Evolutionary conservation across 2,888 invertebrate genomes (phyloP).

Genomic region (Phanerotoma sp.): DNA sequence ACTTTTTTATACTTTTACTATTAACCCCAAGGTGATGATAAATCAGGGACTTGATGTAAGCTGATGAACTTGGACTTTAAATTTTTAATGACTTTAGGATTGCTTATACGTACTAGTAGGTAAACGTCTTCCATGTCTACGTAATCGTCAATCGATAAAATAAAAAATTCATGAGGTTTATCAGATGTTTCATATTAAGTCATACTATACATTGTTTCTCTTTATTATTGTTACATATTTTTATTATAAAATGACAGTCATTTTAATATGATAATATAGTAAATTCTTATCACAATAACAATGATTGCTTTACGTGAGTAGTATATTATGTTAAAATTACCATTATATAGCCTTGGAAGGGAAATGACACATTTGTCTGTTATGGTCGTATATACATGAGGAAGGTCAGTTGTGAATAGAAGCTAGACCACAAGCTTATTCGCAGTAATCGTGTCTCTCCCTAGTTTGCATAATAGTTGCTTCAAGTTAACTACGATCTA

Average conservation of each 20-base stretch:
- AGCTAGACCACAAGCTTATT: conserved; percentile 13
- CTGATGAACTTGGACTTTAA: too few relatives aligned
- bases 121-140: too few relatives aligned
- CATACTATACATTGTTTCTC: too few relatives aligned
- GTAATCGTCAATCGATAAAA: too few relatives aligned
- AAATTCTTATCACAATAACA: neutral
- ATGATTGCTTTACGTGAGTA: neutral
- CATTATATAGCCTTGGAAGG: conserved; percentile 7
- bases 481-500: conserved; percentile 17
- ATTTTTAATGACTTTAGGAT: too few relatives aligned
- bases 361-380: conserved; percentile 12
- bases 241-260: neutral
- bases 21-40: too few relatives aligned
- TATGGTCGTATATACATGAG: conserved; percentile 6
- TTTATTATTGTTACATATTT: too few relatives aligned
- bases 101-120: too few relatives aligned
- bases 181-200: too few relatives aligned
- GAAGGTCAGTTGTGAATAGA: conserved; percentile 22
- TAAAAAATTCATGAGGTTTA: too few relatives aligned
- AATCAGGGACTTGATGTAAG: too few relatives aligned
- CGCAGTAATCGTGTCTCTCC: conserved; percentile 18
- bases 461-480: conserved; percentile 20
- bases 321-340: conserved; percentile 2
- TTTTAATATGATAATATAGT: neutral
- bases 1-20: too few relatives aligned